Conservation (phyloP, 2,113 vertebrate species). For the Lycocorax pyrrhopterus region DNA sequence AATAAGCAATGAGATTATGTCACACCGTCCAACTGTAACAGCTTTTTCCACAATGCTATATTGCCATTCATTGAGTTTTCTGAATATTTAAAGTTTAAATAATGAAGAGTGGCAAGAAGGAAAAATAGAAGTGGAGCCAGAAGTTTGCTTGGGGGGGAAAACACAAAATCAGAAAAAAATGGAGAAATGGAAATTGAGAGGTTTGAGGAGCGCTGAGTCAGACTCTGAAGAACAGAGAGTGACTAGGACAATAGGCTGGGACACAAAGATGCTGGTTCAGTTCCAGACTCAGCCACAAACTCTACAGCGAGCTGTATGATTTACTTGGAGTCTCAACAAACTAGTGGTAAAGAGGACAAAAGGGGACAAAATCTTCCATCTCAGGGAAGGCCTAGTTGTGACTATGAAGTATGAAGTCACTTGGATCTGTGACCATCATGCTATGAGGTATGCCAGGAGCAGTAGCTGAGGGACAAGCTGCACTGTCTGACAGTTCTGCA, state of each 20-base stretch:
- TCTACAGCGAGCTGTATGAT: neutral
- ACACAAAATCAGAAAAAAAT: slow-evolving; percentile 1
- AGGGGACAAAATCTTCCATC: neutral
- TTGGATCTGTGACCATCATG: neutral
- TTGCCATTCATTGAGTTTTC: neutral
- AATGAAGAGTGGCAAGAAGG: neutral
- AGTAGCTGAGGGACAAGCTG: neutral
- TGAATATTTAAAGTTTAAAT: slow-evolving; percentile 3
- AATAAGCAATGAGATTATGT: neutral
- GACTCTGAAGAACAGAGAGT: neutral
- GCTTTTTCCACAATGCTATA: neutral
- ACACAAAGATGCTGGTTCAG: neutral
- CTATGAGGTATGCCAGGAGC: neutral
- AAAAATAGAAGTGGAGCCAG: neutral
- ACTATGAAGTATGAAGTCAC: neutral
- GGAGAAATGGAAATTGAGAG: neutral
- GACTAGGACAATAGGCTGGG: slow-evolving; percentile 35
- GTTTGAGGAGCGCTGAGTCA: slow-evolving; percentile 23
- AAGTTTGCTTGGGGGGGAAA: neutral
- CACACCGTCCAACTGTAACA: neutral
- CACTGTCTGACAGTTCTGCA: neutral
- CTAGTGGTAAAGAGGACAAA: neutral
- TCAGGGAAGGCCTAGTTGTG: neutral
- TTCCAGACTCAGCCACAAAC: slow-evolving; percentile 9
- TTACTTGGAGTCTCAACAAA: neutral